Evolutionary conservation across 2,888 invertebrate species (phyloP).

Genomic region (Anodontia alba): DNA sequence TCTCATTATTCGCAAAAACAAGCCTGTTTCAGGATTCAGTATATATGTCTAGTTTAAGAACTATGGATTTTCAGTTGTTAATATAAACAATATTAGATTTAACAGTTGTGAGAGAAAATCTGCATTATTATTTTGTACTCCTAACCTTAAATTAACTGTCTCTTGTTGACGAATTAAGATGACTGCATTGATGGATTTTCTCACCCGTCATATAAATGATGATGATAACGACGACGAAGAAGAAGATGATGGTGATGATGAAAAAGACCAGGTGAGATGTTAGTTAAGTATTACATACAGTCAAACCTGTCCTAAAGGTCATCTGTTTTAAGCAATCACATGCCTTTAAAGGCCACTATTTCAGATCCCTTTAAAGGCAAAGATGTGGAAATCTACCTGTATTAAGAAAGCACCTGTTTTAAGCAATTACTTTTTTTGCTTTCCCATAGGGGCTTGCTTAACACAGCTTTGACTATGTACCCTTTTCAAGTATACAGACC

Average conservation of each 20-base stretch:
- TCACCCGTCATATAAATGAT: not conserved
- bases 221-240: not conserved
- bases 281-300: not conserved
- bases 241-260: not conserved
- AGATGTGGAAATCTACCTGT: not conserved
- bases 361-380: not conserved
- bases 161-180: not conserved
- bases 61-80: too few relatives aligned
- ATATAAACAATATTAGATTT: too few relatives aligned
- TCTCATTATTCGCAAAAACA: too few relatives aligned
- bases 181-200: constrained; percentile 9
- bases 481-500: too few relatives aligned
- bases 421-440: not conserved
- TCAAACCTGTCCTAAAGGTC: too few relatives aligned
- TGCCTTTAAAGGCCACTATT: not conserved
- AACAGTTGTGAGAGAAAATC: too few relatives aligned
- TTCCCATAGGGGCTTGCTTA: too few relatives aligned
- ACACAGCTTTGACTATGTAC: too few relatives aligned
- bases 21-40: too few relatives aligned
- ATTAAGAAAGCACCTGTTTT: not conserved
- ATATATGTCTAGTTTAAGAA: too few relatives aligned
- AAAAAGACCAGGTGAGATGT: not conserved
- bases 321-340: not conserved
- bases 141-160: too few relatives aligned
- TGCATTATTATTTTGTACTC: too few relatives aligned